Percentiles rank a stretch among this genome's conserved stretches.
Evolutionary conservation across 1,140 invertebrate species (phyloP).

Genomic region (Penaeus vannamei): DNA sequence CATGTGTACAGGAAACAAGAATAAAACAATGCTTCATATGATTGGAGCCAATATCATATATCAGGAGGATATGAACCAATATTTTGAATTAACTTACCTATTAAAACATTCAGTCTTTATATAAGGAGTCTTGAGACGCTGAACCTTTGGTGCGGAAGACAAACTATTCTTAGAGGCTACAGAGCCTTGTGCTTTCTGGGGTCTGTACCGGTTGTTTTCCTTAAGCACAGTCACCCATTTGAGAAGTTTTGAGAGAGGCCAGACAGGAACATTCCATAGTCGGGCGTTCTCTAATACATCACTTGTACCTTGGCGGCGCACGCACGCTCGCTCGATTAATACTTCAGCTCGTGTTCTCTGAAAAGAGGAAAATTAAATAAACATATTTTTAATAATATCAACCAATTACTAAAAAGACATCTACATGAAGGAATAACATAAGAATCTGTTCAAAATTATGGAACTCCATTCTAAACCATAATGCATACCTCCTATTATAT

Average conservation of each 20-base stretch:
- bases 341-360: constrained; percentile 64
- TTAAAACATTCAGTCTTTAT: constrained; percentile 61
- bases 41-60: too few relatives aligned
- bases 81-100: constrained; percentile 30
- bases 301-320: constrained; percentile 59
- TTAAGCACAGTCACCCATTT: constrained; percentile 59
- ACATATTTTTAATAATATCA: neutral
- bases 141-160: constrained; percentile 48
- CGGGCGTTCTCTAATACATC: constrained; percentile 64
- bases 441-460: too few relatives aligned
- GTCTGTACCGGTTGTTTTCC: constrained; percentile 49
- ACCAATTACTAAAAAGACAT: too few relatives aligned
- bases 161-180: constrained; percentile 18
- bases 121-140: constrained; percentile 50
- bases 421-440: too few relatives aligned
- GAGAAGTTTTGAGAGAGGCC: constrained; percentile 60
- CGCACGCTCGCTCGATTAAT: constrained; percentile 60
- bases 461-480: too few relatives aligned
- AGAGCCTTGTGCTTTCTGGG: constrained; percentile 22
- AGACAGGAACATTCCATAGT: constrained; percentile 64
- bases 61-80: neutral
- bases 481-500: too few relatives aligned
- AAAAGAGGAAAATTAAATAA: neutral
- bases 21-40: too few relatives aligned
- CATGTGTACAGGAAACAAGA: too few relatives aligned